Base-by-base conservation (phyloP, 2,113 vertebrate genomes). In the Dunckerocampus dactyliophorus region DNA sequence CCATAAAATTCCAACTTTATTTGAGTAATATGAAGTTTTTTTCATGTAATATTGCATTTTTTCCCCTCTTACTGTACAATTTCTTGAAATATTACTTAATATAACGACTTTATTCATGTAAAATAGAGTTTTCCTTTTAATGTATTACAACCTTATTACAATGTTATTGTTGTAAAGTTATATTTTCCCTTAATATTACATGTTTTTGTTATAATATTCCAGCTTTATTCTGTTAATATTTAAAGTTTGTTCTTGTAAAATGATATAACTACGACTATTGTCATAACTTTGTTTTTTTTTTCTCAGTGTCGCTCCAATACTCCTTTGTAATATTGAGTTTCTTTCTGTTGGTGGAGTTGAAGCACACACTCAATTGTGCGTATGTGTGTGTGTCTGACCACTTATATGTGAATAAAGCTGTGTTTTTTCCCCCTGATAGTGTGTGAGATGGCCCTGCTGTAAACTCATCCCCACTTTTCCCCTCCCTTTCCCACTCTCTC, bases 401-500 rank as follows among this genome's bases (percentile, higher is more conserved):
- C 50, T 73, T 70, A 71, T 54, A 52, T 74, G 72, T 73, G 63
- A 71, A 71, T 71, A 69, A 77, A 77, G 78, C 8, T 10, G 47
- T 34, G 13, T 56, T 54, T 17, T 64, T 74, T 47, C 56, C 47
- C 65, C 68, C 69, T 72, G 75, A 81, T 81, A 58, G 65, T 68
- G 71, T 66, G 76, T 77, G 67, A 68, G 72, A 78, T 74, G 65
- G 67, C 54, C 48, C 55, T 50, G 62, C 74, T 75, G 69, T 85
- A 79, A 84, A 79, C 79, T 68, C 65, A 76, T 71, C 77, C 73
- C 61, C 43, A 51, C 71, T 63, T 70, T 74, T 65, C 51, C 59
- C 52, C 17, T 16, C 34, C 76, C 50, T n/a, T 64, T 63, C 63
- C 71, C 75, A 66, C 79, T 69, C 71, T 76, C 52, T 52, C 62